Percentiles rank a stretch among this genome's conserved stretches.
These are phyloP conservation scores for Drosophila busckii DNA, from an alignment of 1,140 invertebrate species.

Conservation along the genomic window DNA sequence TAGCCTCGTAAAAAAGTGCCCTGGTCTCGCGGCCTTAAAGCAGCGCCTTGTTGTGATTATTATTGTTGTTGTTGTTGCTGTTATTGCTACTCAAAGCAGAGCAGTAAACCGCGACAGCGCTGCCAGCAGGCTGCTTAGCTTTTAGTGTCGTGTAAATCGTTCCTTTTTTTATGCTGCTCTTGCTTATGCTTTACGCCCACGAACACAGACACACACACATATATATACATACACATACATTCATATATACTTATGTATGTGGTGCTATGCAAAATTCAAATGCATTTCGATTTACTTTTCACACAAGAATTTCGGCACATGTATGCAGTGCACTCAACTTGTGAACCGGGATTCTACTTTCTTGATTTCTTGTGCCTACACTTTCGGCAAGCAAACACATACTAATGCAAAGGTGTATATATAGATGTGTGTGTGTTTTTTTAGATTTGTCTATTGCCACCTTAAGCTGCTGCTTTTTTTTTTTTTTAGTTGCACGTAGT, in stretches of 20 bases:
- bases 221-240: background rate
- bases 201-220: constrained; percentile 14
- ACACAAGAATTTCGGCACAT: background rate
- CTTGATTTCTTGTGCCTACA: constrained; percentile 43
- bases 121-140: constrained; percentile 29
- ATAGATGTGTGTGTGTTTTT: constrained; percentile 23
- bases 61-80: constrained; percentile 4
- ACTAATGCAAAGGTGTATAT: constrained; percentile 18
- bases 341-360: constrained; percentile 45
- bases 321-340: constrained; percentile 60
- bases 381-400: constrained; percentile 1
- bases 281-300: constrained; percentile 71
- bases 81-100: background rate
- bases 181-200: constrained; percentile 24
- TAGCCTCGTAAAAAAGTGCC: constrained; percentile 60
- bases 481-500: constrained; percentile 45
- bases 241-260: constrained; percentile 4
- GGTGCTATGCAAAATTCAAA: constrained; percentile 49
- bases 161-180: constrained; percentile 42
- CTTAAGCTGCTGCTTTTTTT: constrained; percentile 48
- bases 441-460: constrained; percentile 25
- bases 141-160: constrained; percentile 71
- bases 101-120: no score
- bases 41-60: constrained; percentile 25
- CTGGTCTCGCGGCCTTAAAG: constrained; percentile 50